These are phyloP conservation scores for Thalassarche chlororhynchos DNA, from an alignment of 2,113 vertebrate species.

Conservation along the genomic window DNA sequence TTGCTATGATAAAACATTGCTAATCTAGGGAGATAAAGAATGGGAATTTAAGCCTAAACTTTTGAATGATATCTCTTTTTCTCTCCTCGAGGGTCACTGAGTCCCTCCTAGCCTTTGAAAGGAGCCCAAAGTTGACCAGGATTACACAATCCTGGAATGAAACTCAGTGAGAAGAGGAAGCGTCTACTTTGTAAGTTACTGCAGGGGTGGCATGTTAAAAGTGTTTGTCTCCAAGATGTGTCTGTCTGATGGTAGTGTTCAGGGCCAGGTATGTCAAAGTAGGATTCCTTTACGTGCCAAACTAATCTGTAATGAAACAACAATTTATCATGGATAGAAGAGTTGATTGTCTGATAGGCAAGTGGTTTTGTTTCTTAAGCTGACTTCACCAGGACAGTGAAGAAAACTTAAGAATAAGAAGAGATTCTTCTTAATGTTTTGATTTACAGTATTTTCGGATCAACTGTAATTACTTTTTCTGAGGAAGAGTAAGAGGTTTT, in stretches of 20 bases:
- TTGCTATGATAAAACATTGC: background rate
- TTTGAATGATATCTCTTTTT: background rate
- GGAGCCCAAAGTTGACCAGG: background rate
- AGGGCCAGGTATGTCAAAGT: background rate
- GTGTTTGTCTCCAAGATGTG: background rate
- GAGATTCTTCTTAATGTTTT: background rate
- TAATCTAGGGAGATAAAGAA: background rate
- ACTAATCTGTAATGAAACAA: background rate
- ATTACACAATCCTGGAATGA: background rate
- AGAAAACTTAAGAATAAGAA: background rate
- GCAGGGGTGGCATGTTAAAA: background rate
- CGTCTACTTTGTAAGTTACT: background rate
- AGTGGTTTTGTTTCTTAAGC: background rate
- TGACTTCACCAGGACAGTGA: background rate
- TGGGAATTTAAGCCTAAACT: background rate
- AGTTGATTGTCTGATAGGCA: background rate
- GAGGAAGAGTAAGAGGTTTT: background rate
- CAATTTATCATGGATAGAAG: background rate
- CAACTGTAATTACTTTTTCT: background rate
- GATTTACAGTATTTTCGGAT: background rate
- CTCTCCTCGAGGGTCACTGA: background rate
- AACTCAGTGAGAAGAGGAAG: background rate
- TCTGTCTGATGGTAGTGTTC: background rate
- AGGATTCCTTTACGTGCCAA: background rate
- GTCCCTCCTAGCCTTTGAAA: background rate